These are phyloP conservation scores for Drosophila pseudoobscura DNA, from an alignment of 1,140 invertebrate species.

Conservation along the genomic window DNA sequence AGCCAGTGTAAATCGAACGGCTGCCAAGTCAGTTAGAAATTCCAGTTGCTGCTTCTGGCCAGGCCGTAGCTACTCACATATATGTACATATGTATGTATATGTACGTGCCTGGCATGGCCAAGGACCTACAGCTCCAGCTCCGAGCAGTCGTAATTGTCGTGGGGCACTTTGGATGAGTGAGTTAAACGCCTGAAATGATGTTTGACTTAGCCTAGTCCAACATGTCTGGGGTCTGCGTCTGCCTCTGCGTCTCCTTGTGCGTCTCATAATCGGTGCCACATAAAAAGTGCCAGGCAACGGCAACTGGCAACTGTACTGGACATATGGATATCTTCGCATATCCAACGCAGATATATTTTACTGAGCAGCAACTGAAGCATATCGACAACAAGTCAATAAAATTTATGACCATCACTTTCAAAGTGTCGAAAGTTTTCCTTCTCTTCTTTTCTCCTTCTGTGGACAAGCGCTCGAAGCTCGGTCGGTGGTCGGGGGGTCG, in stretches of 20 bases:
- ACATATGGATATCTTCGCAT: constrained; percentile 18
- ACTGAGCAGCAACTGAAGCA: constrained; percentile 22
- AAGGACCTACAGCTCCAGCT: constrained; percentile 8
- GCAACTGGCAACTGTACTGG: neutral
- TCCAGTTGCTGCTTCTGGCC: constrained; percentile 24
- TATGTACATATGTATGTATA: neutral
- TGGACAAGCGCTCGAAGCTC: neutral
- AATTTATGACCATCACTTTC: constrained; percentile 76
- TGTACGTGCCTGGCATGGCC: constrained; percentile 40
- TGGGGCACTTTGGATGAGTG: constrained; percentile 49
- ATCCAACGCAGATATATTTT: constrained; percentile 31
- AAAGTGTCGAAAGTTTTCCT: constrained; percentile 58
- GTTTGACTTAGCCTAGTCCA: constrained; percentile 40
- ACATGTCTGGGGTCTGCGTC: constrained; percentile 16
- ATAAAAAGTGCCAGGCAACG: constrained; percentile 28
- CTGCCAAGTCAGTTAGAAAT: constrained; percentile 44
- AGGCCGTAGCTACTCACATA: constrained; percentile 12
- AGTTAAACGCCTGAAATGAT: constrained; percentile 65
- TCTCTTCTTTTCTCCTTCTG: constrained; percentile 11
- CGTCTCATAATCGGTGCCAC: constrained; percentile 48
- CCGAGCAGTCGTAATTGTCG: constrained; percentile 39
- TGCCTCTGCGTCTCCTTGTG: neutral
- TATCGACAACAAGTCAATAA: constrained; percentile 65
- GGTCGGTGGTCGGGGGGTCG: neutral
- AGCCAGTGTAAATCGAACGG: constrained; percentile 38